Conservation (phyloP, 1,140 invertebrate species). For the Arctopsyche grandis region DNA sequence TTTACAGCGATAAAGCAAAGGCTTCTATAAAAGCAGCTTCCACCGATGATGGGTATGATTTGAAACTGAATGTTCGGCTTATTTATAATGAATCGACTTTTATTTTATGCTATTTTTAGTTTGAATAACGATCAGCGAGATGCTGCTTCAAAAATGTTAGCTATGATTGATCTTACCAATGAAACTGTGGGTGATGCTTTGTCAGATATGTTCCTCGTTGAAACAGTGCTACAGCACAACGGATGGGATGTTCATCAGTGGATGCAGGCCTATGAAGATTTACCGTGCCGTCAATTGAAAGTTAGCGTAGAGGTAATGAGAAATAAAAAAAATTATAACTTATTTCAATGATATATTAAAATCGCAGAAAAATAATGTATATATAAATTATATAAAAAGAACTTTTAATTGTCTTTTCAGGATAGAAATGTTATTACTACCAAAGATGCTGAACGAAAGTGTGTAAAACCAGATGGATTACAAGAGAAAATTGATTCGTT, state of each 20-base stretch:
- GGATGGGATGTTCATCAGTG: slow-evolving; percentile 85
- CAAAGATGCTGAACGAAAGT: slow-evolving; percentile 85
- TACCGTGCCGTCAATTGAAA: slow-evolving; percentile 91
- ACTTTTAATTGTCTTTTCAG: slow-evolving; percentile 59
- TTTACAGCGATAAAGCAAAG: slow-evolving; percentile 78
- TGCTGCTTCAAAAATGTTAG: slow-evolving; percentile 71
- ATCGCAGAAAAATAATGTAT: background rate
- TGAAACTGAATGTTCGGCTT: background rate
- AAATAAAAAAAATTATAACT: background rate
- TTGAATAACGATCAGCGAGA: slow-evolving; percentile 58
- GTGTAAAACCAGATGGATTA: slow-evolving; percentile 81
- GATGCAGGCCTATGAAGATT: slow-evolving; percentile 83
- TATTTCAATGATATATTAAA: background rate
- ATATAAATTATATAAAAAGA: background rate
- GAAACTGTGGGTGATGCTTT: slow-evolving; percentile 97
- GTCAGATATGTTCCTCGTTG: slow-evolving; percentile 94
- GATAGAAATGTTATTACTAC: slow-evolving; percentile 88
- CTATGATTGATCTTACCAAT: slow-evolving; percentile 88
- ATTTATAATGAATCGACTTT: too few species aligned
- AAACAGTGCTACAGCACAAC: slow-evolving; percentile 85
- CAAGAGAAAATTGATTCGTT: slow-evolving; percentile 84
- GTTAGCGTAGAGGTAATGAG: slow-evolving; percentile 77
- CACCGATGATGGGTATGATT: slow-evolving; percentile 48
- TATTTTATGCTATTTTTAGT: slow-evolving; percentile 22
- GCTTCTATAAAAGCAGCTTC: slow-evolving; percentile 63